These are phyloP conservation scores for Tolmerus cingulatus DNA, from an alignment of 2,888 invertebrate genomes.

Conservation along the genomic window DNA sequence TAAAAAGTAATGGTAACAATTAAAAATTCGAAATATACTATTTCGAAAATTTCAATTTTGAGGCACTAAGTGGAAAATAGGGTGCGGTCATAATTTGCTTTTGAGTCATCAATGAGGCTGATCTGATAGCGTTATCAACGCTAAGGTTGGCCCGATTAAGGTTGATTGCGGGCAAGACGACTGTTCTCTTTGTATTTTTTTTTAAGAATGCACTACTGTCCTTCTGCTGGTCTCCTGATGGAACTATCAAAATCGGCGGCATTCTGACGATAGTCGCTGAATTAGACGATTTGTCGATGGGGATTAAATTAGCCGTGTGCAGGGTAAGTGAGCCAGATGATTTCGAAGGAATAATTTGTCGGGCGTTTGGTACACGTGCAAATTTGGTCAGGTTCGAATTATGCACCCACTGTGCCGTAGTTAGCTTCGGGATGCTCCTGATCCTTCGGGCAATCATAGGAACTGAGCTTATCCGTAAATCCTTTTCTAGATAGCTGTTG, in stretches of 20 bases:
- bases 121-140: slow-evolving; percentile 55
- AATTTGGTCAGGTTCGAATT: neutral
- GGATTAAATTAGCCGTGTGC: slow-evolving; percentile 35
- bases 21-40: slow-evolving; percentile 49
- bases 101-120: slow-evolving; percentile 58
- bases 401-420: neutral
- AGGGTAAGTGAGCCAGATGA: slow-evolving; percentile 34
- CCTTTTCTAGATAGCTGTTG: slow-evolving; percentile 36
- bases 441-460: slow-evolving; percentile 38
- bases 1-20: neutral
- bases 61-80: slow-evolving; percentile 61
- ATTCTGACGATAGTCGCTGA: slow-evolving; percentile 55
- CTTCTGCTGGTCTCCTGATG: slow-evolving; percentile 52
- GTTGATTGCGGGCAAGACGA: slow-evolving; percentile 50
- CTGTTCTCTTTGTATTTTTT: slow-evolving; percentile 14
- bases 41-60: slow-evolving; percentile 60
- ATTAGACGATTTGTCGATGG: slow-evolving; percentile 50
- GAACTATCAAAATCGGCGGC: slow-evolving; percentile 60
- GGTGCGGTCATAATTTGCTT: slow-evolving; percentile 54
- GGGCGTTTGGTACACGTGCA: neutral
- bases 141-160: slow-evolving; percentile 54
- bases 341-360: slow-evolving; percentile 25
- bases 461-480: slow-evolving; percentile 47
- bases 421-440: neutral
- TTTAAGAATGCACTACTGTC: neutral